These are phyloP conservation scores for Drosophila nigricruria DNA, from an alignment of 2,888 invertebrate species.

Conservation along the genomic window DNA sequence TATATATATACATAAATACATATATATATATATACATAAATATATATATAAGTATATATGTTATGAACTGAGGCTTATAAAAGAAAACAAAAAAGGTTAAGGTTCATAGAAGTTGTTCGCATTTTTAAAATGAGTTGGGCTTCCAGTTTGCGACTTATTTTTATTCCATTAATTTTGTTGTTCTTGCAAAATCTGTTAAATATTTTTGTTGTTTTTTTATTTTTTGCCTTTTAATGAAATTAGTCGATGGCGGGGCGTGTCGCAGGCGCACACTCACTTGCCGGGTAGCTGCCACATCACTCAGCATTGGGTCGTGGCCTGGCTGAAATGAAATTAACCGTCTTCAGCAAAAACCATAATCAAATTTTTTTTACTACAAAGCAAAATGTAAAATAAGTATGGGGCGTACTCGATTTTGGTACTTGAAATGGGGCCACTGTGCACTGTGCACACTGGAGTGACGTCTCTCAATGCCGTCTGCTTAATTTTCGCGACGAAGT, in stretches of 20 bases:
- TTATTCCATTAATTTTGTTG: slow-evolving; percentile 45
- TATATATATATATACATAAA: too few species aligned
- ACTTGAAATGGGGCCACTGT: slow-evolving; percentile 18
- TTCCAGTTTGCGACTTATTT: slow-evolving; percentile 56
- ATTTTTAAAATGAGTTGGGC: slow-evolving; percentile 68
- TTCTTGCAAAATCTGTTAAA: slow-evolving; percentile 68
- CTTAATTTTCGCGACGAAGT: slow-evolving; percentile 74
- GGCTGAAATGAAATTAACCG: slow-evolving; percentile 74
- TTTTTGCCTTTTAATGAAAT: slow-evolving; percentile 65
- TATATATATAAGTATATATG: neutral
- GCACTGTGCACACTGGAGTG: slow-evolving; percentile 46
- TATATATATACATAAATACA: neutral
- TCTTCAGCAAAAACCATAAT: slow-evolving; percentile 76
- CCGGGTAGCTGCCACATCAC: slow-evolving; percentile 64
- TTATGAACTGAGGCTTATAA: slow-evolving; percentile 24
- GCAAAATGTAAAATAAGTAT: slow-evolving; percentile 63
- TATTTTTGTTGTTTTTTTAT: slow-evolving; percentile 24
- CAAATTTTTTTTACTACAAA: slow-evolving; percentile 70
- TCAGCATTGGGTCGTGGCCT: slow-evolving; percentile 67
- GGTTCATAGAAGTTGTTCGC: slow-evolving; percentile 62
- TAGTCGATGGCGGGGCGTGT: slow-evolving; percentile 44
- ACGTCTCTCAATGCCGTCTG: slow-evolving; percentile 54
- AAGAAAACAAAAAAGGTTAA: slow-evolving; percentile 71
- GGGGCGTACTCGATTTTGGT: slow-evolving; percentile 7
- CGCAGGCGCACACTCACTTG: neutral